phyloP scores from a whole-genome alignment of 1,140 invertebrate species.

The Drosophila ercepeae region DNA sequence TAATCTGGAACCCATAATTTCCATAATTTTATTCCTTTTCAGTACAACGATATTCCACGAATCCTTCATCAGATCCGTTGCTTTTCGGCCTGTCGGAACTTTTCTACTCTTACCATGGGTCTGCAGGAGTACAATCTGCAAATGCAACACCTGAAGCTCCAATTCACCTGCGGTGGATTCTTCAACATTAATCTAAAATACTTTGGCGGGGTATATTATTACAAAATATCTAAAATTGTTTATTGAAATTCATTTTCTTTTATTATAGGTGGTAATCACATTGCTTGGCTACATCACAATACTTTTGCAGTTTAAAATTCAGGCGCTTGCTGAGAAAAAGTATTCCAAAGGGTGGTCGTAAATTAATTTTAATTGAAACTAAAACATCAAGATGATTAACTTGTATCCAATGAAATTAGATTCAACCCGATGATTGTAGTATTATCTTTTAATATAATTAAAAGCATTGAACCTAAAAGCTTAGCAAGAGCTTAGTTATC shows the following conservation, averaged over 20 bases:
- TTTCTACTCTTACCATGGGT: conserved; percentile 26
- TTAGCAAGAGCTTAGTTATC: background rate
- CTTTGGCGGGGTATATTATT: conserved; percentile 52
- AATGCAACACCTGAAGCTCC: conserved; percentile 62
- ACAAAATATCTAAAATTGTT: background rate
- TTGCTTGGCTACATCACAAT: conserved; percentile 53
- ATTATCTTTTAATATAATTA: background rate
- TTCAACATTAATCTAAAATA: conserved; percentile 67
- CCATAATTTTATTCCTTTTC: background rate
- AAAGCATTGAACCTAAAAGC: background rate
- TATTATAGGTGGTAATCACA: conserved; percentile 53
- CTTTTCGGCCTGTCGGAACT: background rate
- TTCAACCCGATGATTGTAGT: background rate
- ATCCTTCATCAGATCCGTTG: conserved; percentile 49
- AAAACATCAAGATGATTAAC: background rate
- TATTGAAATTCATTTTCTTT: background rate
- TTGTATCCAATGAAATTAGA: background rate
- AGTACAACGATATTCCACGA: conserved; percentile 57
- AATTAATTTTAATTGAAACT: background rate
- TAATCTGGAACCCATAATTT: no score
- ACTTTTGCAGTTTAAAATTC: conserved; percentile 65
- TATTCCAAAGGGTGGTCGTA: background rate
- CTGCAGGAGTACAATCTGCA: conserved; percentile 69
- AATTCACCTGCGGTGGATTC: conserved; percentile 66
- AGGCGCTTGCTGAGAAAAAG: conserved; percentile 22